These are phyloP conservation scores for Elegia similella DNA, from an alignment of 2,888 invertebrate species.

Conservation along the genomic window DNA sequence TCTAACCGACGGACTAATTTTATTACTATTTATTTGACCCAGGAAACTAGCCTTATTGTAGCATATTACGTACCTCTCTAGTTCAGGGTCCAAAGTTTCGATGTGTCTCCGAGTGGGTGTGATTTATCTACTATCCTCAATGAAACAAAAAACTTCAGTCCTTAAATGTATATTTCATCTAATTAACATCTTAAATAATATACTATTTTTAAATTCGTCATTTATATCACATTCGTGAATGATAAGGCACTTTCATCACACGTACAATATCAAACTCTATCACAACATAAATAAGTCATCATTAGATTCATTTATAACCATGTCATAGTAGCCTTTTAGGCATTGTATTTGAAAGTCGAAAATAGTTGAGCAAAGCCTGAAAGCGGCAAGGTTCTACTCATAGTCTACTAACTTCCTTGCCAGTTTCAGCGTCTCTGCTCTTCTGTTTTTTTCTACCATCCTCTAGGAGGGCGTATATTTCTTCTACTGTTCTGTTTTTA, in stretches of 20 bases:
- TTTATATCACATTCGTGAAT: slow-evolving; percentile 39
- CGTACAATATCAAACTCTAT: slow-evolving; percentile 27
- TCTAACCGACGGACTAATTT: no score
- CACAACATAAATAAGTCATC: slow-evolving; percentile 23
- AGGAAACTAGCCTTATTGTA: no score
- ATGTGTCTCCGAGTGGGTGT: no score
- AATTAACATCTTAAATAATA: slow-evolving; percentile 17
- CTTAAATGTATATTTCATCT: slow-evolving; percentile 20
- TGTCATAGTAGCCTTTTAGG: slow-evolving; percentile 11
- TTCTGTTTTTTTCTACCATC: slow-evolving; percentile 63
- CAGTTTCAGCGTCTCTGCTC: slow-evolving; percentile 58
- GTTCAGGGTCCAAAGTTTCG: no score
- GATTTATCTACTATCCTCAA: no score
- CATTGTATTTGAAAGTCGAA: background rate
- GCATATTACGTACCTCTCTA: no score
- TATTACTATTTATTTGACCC: no score
- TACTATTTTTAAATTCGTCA: slow-evolving; percentile 25
- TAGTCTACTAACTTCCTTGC: slow-evolving; percentile 61
- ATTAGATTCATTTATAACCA: slow-evolving; percentile 1
- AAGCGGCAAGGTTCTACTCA: slow-evolving; percentile 32
- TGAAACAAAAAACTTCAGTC: slow-evolving; percentile 4
- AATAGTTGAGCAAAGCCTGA: slow-evolving; percentile 10
- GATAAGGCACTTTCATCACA: slow-evolving; percentile 32
- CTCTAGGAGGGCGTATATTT: slow-evolving; percentile 66
- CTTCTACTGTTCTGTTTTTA: slow-evolving; percentile 63